A percentile compares a stretch with the other conserved stretches of the same genome.
Conservation (phyloP, 2,113 vertebrate species). For the Pygoscelis adeliae region DNA sequence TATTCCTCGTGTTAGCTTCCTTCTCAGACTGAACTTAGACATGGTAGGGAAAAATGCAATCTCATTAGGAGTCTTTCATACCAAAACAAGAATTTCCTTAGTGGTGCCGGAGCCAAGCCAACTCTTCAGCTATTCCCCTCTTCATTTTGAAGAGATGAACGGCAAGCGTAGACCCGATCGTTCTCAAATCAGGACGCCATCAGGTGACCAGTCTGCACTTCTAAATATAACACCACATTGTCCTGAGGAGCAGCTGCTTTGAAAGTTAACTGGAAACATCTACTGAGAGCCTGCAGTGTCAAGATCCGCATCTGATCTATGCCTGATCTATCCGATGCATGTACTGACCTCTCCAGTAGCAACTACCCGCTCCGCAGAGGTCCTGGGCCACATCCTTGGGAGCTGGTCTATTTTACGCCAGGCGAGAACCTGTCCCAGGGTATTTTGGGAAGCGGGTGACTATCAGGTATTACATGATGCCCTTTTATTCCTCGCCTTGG, state of each 20-base stretch:
- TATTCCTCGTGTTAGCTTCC: not conserved
- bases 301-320: not conserved
- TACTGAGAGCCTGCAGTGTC: not conserved
- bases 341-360: not conserved
- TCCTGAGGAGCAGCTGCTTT: conserved; percentile 51
- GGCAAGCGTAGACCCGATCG: not conserved
- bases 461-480: not conserved
- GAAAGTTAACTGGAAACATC: conserved; percentile 42
- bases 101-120: not conserved
- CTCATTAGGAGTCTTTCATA: not conserved
- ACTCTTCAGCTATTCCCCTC: not conserved
- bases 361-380: not conserved
- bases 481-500: conserved; percentile 9
- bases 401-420: not conserved
- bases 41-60: not conserved
- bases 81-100: not conserved
- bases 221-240: conserved; percentile 51
- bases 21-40: not conserved
- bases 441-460: not conserved
- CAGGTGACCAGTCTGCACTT: conserved; percentile 41
- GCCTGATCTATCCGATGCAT: not conserved
- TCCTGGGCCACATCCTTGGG: not conserved
- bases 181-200: conserved; percentile 45
- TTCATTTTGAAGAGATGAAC: not conserved
- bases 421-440: not conserved